Evolutionary conservation across 2,888 invertebrate species (phyloP), one percentile per base, ranked within the genome.

Genomic region (Nomada ruficornis): DNA sequence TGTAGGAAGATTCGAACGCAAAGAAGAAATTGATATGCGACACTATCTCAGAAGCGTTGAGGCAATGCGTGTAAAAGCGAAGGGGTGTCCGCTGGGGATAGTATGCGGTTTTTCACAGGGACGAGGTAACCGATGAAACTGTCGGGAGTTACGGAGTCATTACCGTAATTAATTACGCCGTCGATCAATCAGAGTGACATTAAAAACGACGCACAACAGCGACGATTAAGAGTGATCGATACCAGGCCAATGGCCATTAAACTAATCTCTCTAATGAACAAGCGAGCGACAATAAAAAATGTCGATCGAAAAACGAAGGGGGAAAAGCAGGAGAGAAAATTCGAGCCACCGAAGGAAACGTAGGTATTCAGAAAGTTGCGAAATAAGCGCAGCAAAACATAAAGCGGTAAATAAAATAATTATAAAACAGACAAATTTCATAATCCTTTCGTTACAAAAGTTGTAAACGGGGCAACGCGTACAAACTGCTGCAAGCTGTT

Each of bases 111-210:
- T 77, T 71, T 71, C 55, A 15, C 15, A 15, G 36, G 20, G 57
- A 63, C 63, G 63, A 44, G 63, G 42, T 63, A 36, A 11, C 29
- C 15, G 72, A 47, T 36, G 73, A 80, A 80, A 75, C 74, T 65
- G 44, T 4, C 57, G 20, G 13, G n/a, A 47, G 44, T 44, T 55
- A 62, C 59, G 9, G 42, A 72, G 71, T 80, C 82, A 76, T 82
- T 82, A 81, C 54, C 57, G 64, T 71, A 80, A 82, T 82, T 82
- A 82, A 82, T 82, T 77, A 65, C 82, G 57, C 72, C 68, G 52
- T 81, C 81, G 76, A 82, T 82, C 82, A 77, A 82, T 82, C 81
- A 73, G 60, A 67, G n/a, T 36, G 82, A 80, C 72, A 23, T 72
- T 82, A 77, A 82, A 81, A 76, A 82, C 47, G 68, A 36, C 52